Conservation (phyloP, 2,113 vertebrate genomes). For the Gymnorhina tibicen region DNA sequence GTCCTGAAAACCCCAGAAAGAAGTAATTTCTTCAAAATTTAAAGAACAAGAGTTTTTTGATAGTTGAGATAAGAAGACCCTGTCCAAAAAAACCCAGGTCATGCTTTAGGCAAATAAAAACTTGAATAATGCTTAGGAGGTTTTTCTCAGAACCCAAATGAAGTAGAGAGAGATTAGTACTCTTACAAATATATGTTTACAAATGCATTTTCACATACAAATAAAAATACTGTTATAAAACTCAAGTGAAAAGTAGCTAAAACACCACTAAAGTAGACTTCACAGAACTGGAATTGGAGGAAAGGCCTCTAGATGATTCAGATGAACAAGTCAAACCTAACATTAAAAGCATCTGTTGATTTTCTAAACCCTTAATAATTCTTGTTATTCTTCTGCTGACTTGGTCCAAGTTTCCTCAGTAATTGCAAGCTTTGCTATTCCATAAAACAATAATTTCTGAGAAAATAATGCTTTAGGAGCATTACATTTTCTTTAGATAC, state of each 20-base stretch:
- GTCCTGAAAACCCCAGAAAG: background rate
- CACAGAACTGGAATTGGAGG: background rate
- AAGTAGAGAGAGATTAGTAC: background rate
- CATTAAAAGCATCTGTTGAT: background rate
- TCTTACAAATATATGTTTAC: background rate
- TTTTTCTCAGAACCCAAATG: background rate
- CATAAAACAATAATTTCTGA: background rate
- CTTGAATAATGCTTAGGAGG: background rate
- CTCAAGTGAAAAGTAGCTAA: background rate
- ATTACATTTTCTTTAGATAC: background rate
- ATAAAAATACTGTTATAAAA: background rate
- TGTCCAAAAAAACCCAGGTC: background rate
- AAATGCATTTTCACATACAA: background rate
- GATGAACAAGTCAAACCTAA: background rate
- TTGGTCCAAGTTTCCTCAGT: background rate
- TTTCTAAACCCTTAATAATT: background rate
- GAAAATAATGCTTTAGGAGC: background rate
- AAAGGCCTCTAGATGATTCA: background rate
- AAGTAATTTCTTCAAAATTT: background rate
- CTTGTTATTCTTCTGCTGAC: background rate
- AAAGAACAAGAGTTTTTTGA: background rate
- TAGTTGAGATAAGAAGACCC: background rate
- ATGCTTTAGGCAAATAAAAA: background rate
- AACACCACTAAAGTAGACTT: background rate
- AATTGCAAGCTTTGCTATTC: background rate